These are phyloP conservation scores for Daktulosphaira vitifoliae DNA, from an alignment of 1,140 invertebrate species.

Conservation along the genomic window DNA sequence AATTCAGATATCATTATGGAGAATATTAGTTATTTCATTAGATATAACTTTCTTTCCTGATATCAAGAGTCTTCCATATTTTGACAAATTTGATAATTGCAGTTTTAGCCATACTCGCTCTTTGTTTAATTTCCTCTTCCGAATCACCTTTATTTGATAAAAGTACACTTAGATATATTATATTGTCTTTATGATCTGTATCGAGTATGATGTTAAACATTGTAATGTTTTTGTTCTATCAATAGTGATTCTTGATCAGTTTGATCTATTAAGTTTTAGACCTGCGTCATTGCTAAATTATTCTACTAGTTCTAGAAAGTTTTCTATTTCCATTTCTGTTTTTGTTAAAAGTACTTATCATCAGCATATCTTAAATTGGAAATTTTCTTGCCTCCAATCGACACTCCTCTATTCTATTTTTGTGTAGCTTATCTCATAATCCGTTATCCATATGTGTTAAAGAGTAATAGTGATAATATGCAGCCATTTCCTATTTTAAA, in stretches of 20 bases:
- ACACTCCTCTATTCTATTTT: conserved; percentile 33
- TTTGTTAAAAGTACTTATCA: not conserved
- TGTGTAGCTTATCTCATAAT: conserved; percentile 27
- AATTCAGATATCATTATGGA: not conserved
- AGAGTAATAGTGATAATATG: conserved; percentile 40
- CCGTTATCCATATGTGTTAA: conserved; percentile 40
- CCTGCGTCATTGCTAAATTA: not conserved
- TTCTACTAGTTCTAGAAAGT: not conserved
- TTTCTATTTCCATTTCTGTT: not conserved
- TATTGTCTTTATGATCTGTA: not conserved
- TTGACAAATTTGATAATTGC: not conserved
- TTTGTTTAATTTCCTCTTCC: not conserved
- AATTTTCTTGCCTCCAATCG: not conserved
- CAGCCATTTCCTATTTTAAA: conserved; percentile 39
- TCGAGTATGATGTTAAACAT: not conserved
- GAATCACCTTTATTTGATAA: not conserved
- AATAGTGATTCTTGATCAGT: conserved; percentile 1
- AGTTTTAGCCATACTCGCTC: not conserved
- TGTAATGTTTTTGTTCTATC: not conserved
- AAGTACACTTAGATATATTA: conserved; percentile 1
- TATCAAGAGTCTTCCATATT: no score
- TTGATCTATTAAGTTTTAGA: conserved; percentile 24
- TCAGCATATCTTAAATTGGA: not conserved
- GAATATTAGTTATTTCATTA: not conserved
- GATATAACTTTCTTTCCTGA: not conserved